phyloP scores from a whole-genome alignment of 2,113 vertebrate species.

The Indicator maculatus region DNA sequence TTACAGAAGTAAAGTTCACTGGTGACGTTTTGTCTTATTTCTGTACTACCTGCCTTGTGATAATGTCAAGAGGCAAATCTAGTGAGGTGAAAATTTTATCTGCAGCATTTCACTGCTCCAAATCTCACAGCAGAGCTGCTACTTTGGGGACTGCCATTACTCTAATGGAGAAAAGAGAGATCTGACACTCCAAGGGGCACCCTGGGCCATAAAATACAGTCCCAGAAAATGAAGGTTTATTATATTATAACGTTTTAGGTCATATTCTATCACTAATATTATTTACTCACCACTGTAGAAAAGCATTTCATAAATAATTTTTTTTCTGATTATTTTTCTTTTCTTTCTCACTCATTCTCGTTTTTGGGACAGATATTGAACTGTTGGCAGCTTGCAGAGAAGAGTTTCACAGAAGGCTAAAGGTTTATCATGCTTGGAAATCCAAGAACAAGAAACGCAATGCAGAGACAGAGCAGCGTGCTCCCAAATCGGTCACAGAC shows the following conservation, averaged over 20 bases:
- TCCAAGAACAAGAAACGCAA: conserved; percentile 98
- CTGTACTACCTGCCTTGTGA: neutral
- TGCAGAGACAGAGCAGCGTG: conserved; percentile 87
- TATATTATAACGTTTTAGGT: neutral
- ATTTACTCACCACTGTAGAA: neutral
- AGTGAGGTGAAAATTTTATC: neutral
- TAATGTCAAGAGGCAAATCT: neutral
- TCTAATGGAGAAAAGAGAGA: neutral
- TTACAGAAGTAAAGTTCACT: neutral
- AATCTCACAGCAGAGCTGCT: neutral
- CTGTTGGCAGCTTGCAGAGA: conserved; percentile 94
- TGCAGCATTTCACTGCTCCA: neutral
- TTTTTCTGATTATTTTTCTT: neutral
- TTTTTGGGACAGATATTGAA: conserved; percentile 87
- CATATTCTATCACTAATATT: neutral
- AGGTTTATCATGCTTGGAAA: conserved; percentile 99
- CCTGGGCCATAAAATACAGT: neutral
- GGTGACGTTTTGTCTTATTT: neutral
- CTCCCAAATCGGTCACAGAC: conserved; percentile 92
- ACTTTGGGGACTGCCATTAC: neutral
- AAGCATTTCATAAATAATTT: conserved; percentile 32
- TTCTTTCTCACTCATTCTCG: neutral
- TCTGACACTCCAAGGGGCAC: neutral
- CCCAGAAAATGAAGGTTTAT: neutral
- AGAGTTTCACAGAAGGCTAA: conserved; percentile 96